Base-by-base conservation (phyloP, 2,797 vertebrate genomes). In the Avahi laniger region DNA sequence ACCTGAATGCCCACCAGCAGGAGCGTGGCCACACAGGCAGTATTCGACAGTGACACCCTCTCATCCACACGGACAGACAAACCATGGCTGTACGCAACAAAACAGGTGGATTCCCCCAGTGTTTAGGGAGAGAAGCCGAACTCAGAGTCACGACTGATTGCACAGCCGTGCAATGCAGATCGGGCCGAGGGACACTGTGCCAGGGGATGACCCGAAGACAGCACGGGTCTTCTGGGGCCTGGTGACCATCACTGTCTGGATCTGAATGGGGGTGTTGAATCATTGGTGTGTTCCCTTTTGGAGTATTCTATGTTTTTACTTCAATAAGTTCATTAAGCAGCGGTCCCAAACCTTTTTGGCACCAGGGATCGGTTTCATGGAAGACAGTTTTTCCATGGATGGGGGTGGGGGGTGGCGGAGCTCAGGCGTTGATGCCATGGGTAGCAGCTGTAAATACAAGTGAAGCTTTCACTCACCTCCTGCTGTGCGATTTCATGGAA, bases 41-140 rank as follows among this genome's bases (percentile, higher is more conserved):
- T 1, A 8, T 15, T n/a, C 2, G 24, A 43, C 79, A 20, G 18
- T 2, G 1, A 48, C 15, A 18, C 15, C 7, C 43, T 0, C 2
- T 14, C 0, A 4, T 8, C 63, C 3, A n/a, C 14, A 33, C 1
- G 1, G 6, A 9, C 2, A 30, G 38, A 20, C 43, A 9, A 35
- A 15, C 28, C 43, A 0, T 1, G 1, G 22, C 54, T 4, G 10
- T 1, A 18, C 22, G 1, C n/a, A 9, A 1, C 28, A 1, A 75
- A 11, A 4, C 1, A 11, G 48, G 30, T 15, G 4, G 67, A 18
- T 28, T 63, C 24, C 18, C 73, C 8, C 12, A 22, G 15, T 1
- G 17, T 41, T 14, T 5, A 6, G n/a, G 24, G 24, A 22, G 13
- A 22, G 24, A 18, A 30, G 50, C 33, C 50, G 9, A 18, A 17